Conservation (phyloP, 2,113 vertebrate genomes). For the Promerops cafer region DNA sequence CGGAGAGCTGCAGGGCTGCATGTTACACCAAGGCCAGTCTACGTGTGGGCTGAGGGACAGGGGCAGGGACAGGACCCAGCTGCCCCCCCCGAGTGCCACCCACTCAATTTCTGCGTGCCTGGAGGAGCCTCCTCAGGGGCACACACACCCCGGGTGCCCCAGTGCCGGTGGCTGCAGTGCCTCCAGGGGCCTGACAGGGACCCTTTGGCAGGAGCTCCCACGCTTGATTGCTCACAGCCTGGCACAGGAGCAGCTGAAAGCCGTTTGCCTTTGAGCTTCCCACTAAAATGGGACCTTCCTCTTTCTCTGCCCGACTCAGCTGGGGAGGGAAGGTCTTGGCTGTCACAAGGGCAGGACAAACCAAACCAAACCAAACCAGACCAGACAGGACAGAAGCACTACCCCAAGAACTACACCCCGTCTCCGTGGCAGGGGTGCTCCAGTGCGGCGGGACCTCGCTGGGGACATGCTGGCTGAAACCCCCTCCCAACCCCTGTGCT, state of each 20-base stretch:
- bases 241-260: not conserved
- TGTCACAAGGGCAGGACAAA: not conserved
- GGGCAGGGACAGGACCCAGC: not conserved
- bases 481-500: rapidly evolving
- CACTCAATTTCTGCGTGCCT: rapidly evolving
- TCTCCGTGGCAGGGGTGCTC: rapidly evolving
- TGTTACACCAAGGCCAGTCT: rapidly evolving
- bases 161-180: rapidly evolving
- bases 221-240: not conserved
- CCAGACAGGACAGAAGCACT: not conserved
- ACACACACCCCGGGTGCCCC: rapidly evolving
- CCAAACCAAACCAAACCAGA: not conserved
- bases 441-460: not conserved
- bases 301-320: rapidly evolving
- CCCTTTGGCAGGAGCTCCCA: not conserved
- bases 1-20: not conserved
- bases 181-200: rapidly evolving
- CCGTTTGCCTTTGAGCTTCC: not conserved
- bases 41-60: not conserved
- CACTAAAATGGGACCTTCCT: not conserved
- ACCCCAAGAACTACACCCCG: rapidly evolving
- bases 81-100: not conserved
- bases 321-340: not conserved
- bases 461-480: not conserved
- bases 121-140: not conserved